Evolutionary conservation across 2,888 invertebrate genomes (phyloP).

Genomic region (Agrenia bidenticulata): DNA sequence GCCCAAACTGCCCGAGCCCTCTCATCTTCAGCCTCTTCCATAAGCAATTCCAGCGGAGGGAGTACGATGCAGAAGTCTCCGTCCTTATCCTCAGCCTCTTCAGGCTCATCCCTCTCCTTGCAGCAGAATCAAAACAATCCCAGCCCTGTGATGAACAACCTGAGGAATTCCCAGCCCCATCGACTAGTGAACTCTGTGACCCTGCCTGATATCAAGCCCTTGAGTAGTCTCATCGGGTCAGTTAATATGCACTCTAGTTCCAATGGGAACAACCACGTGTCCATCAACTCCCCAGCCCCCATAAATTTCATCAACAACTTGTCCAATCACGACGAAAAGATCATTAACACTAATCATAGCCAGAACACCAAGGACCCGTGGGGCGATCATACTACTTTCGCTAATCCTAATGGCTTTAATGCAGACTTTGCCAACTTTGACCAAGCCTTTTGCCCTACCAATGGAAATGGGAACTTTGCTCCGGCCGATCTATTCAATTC

Average conservation of each 20-base stretch:
- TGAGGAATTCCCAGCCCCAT: constrained; percentile 29
- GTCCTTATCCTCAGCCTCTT: constrained; percentile 48
- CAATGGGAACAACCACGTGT: constrained; percentile 33
- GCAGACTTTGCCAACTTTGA: constrained; percentile 50
- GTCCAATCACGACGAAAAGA: constrained; percentile 25
- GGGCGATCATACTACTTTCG: too few species aligned
- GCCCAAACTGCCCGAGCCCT: constrained; percentile 44
- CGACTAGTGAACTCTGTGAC: constrained; percentile 51
- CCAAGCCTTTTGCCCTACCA: constrained; percentile 37
- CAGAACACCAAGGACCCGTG: constrained; percentile 34
- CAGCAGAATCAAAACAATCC: constrained; percentile 39
- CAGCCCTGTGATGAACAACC: constrained; percentile 48
- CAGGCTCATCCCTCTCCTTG: constrained; percentile 41
- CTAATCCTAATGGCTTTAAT: constrained; percentile 38
- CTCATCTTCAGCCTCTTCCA: constrained; percentile 26
- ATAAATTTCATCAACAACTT: constrained; percentile 46
- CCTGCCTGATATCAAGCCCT: constrained; percentile 56
- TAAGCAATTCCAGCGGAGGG: constrained; percentile 32
- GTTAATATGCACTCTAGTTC: constrained; percentile 30
- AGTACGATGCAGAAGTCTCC: constrained; percentile 51
- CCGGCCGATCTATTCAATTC: not conserved
- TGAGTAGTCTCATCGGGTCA: constrained; percentile 56
- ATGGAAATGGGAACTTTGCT: constrained; percentile 15
- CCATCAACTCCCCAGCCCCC: constrained; percentile 25
- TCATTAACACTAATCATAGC: constrained; percentile 21